Base-by-base conservation (phyloP, 2,113 vertebrate species). In the Erythrocercus mccallii region DNA sequence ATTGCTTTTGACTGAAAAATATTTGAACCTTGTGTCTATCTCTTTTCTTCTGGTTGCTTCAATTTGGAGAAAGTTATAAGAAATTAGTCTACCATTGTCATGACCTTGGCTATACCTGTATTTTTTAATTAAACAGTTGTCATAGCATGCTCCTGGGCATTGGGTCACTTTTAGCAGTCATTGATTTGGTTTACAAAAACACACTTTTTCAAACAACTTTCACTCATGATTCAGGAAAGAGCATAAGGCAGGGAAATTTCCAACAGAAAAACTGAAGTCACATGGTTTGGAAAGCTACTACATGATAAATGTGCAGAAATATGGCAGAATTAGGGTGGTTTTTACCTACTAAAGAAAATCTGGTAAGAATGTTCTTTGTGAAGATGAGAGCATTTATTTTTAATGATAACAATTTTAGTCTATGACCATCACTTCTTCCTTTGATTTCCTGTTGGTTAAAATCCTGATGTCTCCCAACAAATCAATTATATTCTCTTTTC, bases 181-280 rank as follows among this genome's bases (percentile, higher is more conserved):
- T 14, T 48, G 11, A 5, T 18, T n/a, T 6, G 4, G 19, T 81
- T 69, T 64, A 88, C 6, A 50, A 50, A 2, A 44, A 0, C 5
- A 7, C 6, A 8, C 1, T 28, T 72, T 83, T 54, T 27, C 8
- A 61, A 84, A 48, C 11, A 40, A 28, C 14, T 81, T 89, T 28
- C 15, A 61, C 37, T 11, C 2, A 37, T 48, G 22, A 40, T 73
- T 89, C 44, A 73, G 24, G 30, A 69, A 89, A 25, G 33, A 44
- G 2, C 1, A 2, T 40, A 35, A 65, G 22, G 7, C 9, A 88
- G 10, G 10, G 35, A 45, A 10, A 45, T 20, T 74, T 20, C 27
- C 30, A 81, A 15, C 4, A 31, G 23, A 20, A 78, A 86, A 79
- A 72, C 1, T 35, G 15, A 60, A 60, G 8, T 51, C 54, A 60